Evolutionary conservation across 1,140 invertebrate species (phyloP), one percentile per base, ranked within the genome.

Genomic region (Danaus plexippus): DNA sequence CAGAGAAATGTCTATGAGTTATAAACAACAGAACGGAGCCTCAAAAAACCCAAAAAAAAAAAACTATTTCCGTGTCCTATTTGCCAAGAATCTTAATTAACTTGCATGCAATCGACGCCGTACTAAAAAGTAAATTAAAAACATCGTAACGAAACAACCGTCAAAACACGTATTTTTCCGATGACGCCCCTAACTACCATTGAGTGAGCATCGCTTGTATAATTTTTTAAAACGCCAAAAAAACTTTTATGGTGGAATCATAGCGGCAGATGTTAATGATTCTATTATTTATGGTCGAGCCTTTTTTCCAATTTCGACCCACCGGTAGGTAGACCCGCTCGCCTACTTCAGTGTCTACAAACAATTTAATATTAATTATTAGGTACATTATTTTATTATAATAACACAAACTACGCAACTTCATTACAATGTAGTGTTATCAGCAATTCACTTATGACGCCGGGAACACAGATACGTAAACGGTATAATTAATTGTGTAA

Each of bases 181-280:
- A 71, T 63, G 61, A 77, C 75, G 72, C 73, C 73, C 71, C 64
- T 61, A 68, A 67, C 51, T 58, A 66, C 61, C 49, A 53, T 59
- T 60, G 54, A 15, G 15, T 15, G 15, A 67, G 51, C 52, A 52
- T 59, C 55, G 57, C 53, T 53, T 11, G 13, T 13, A 50, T 10
- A 58, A 61, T 54, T 67, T 72, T 73, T 76, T 77, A 77, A 58
- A 54, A 63, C 54, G 60, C 55, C 62, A 65, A 75, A 77, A 82
- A 80, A 80, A 73, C 57, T 18, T 73, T 76, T 74, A 83, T 84
- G 74, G 61, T 73, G 75, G 68, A 79, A 78, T 80, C 73, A 80
- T 80, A 75, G 67, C 63, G 70, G 76, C 80, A 84, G 80, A 80
- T 84, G 80, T 77, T 84, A 84, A 84, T 84, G 80, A 84, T 84